Percentiles rank a stretch among this genome's conserved stretches.
phyloP scores from a whole-genome alignment of 2,113 vertebrate species.

The Dasyornis broadbenti region DNA sequence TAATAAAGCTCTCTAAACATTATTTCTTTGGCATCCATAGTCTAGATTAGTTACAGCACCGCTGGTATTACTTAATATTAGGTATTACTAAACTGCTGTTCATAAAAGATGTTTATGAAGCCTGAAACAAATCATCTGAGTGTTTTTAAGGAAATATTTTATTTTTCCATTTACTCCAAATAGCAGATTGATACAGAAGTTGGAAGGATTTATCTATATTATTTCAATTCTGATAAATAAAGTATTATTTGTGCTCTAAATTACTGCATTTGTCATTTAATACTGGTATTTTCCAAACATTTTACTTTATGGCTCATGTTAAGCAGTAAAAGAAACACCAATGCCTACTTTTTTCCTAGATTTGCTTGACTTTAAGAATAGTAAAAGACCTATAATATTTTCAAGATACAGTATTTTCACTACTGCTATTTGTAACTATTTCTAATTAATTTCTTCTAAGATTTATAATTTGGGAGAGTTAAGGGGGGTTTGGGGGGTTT shows the following conservation, averaged over 20 bases:
- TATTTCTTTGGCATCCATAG: not conserved
- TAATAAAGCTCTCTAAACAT: not conserved
- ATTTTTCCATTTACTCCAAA: conserved; percentile 1
- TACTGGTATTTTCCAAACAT: not conserved
- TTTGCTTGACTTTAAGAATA: not conserved
- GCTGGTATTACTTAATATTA: not conserved
- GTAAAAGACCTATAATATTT: not conserved
- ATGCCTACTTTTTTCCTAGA: not conserved
- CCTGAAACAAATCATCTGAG: not conserved
- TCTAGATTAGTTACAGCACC: not conserved
- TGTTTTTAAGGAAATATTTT: conserved; percentile 19
- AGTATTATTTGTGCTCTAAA: not conserved
- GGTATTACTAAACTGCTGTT: not conserved
- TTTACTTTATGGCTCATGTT: not conserved
- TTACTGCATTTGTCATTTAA: conserved; percentile 6
- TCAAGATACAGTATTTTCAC: not conserved
- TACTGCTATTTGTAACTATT: not conserved
- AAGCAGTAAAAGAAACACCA: not conserved
- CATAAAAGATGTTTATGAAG: conserved; percentile 15
- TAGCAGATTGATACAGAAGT: not conserved
- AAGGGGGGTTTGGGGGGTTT: rapidly evolving
- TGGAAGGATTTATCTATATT: not conserved
- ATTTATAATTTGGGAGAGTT: not conserved
- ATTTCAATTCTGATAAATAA: conserved; percentile 17
- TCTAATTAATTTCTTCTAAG: not conserved